Conservation (phyloP, 1,140 invertebrate genomes). For the Cyphomyrmex costatus region DNA sequence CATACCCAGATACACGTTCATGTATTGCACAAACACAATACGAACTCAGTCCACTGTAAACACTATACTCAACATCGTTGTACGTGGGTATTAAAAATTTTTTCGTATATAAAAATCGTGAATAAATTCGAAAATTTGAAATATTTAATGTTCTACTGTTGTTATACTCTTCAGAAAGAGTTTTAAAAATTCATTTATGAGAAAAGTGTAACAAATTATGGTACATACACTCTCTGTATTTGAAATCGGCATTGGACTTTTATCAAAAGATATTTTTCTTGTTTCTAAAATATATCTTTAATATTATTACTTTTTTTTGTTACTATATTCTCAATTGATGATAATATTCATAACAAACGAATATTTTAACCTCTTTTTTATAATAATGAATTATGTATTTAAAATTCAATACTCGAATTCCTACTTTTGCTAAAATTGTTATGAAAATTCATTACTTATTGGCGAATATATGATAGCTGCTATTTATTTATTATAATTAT, state of each 20-base stretch:
- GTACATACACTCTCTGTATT: not conserved
- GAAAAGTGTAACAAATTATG: not conserved
- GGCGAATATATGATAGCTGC: not conserved
- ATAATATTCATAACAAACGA: not conserved
- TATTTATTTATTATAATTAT: not conserved
- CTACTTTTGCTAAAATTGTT: slow-evolving; percentile 2
- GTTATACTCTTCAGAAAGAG: not conserved
- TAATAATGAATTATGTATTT: not conserved
- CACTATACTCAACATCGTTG: slow-evolving; percentile 32
- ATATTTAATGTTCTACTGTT: not conserved
- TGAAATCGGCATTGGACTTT: not conserved
- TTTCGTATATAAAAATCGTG: not conserved
- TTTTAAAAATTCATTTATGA: not conserved
- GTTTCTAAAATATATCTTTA: not conserved
- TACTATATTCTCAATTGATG: not conserved
- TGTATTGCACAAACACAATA: slow-evolving; percentile 43
- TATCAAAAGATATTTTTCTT: not conserved
- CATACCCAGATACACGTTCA: slow-evolving; percentile 72
- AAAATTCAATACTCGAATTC: not conserved
- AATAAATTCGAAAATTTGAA: slow-evolving; percentile 8
- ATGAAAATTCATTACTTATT: not conserved
- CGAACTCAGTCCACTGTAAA: slow-evolving; percentile 12
- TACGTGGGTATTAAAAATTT: not conserved
- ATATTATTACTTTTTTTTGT: slow-evolving; percentile 6
- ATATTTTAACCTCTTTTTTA: not conserved